Evolutionary conservation across 2,797 vertebrate species (phyloP).

Genomic region (Lophius americanus): DNA sequence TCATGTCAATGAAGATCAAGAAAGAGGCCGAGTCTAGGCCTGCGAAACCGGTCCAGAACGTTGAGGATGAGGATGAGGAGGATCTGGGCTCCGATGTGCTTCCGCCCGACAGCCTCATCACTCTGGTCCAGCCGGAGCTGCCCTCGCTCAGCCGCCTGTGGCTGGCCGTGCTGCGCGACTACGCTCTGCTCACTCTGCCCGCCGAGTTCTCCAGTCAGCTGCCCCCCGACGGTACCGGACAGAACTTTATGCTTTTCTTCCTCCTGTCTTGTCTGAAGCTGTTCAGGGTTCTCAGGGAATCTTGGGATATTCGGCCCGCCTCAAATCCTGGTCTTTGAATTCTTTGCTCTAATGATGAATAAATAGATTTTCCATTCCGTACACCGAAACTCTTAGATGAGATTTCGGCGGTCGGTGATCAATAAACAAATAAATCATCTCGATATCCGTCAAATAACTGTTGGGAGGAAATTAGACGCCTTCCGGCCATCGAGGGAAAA

Average conservation of each 20-base stretch:
- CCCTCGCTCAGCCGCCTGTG: slow-evolving; percentile 94
- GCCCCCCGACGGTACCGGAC: slow-evolving; percentile 90
- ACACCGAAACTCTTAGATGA: too few relatives aligned
- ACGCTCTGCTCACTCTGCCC: slow-evolving; percentile 94
- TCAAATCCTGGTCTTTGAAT: background rate
- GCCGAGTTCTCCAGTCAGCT: slow-evolving; percentile 98
- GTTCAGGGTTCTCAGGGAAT: background rate
- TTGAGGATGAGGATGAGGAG: slow-evolving; percentile 90
- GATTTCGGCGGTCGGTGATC: background rate
- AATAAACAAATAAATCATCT: background rate
- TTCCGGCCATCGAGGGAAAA: background rate
- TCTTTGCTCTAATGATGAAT: background rate
- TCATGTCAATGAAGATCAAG: slow-evolving; percentile 98
- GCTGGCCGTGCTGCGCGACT: slow-evolving; percentile 94
- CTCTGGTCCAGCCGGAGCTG: slow-evolving; percentile 93
- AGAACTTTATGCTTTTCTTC: slow-evolving; percentile 1
- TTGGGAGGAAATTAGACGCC: background rate
- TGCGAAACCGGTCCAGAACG: slow-evolving; percentile 73
- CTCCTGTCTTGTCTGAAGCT: background rate
- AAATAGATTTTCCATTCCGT: too few relatives aligned
- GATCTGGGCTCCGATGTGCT: slow-evolving; percentile 83
- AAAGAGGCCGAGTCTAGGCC: slow-evolving; percentile 93
- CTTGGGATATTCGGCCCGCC: background rate
- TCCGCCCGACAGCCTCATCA: slow-evolving; percentile 96
- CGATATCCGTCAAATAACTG: background rate